Evolutionary conservation across 35 echinoderm and acorn worm genomes (phyloP), one percentile per base, ranked within the genome.

Genomic region (Holothuria glaberrima): DNA sequence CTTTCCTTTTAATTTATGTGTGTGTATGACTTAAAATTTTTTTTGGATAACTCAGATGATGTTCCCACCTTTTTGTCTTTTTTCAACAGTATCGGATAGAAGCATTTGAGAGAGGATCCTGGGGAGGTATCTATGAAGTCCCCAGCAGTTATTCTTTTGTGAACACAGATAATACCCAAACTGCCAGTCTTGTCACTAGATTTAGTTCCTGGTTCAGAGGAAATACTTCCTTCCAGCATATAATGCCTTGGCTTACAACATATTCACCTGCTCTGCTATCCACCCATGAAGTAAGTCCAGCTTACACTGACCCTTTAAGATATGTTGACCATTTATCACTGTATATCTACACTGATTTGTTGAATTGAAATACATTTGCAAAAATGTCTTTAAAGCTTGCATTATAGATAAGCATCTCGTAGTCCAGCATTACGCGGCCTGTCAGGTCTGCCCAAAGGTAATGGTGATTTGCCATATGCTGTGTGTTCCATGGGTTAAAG

Each of bases 101-200:
- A 58, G 89, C 94, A 30, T 62, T 92, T 13, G 73, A 69, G 14
- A 46, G 45, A 48, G 94, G 94, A 21, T 48, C 80, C 6, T 95
- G 68, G 74, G 94, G 94, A 18, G 94, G 94, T 34, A 92, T 95
- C 45, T 95, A 83, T 32, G 94, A 95, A 72, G 90, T 87, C 0
- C 86, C 94, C 1, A 59, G 20, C 12, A 86, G 63, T 76, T 86
- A 90, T 68, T 78, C 89, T 36, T 90, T 95, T 41, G 65, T 83
- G 13, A 89, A 64, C 9, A 46, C 48, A 13, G 65, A 65, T 45
- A 86, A 35, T 12, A 29, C 50, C 46, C 90, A 92, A 45, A 38
- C 29, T 10, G 83, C 94, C 38, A 92, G 64, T 54, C 70, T 95
- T 0, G 48, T 95, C 24, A 58, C 92, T 24, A 92, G 77, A 77